These are phyloP conservation scores for Athalia rosae DNA, from an alignment of 2,888 invertebrate species.

Conservation along the genomic window DNA sequence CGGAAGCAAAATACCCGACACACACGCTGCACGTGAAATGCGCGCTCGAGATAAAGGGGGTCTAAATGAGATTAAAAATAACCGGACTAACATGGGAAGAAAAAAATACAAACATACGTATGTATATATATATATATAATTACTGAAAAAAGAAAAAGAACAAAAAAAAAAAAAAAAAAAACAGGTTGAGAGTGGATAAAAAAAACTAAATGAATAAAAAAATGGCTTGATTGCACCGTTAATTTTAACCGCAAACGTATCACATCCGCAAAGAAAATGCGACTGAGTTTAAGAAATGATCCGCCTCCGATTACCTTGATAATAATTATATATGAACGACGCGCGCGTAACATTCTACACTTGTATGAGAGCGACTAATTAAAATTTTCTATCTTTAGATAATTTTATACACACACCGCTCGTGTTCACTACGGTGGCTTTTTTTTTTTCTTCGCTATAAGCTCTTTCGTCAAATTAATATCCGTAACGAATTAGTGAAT, in stretches of 20 bases:
- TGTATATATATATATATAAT: no score
- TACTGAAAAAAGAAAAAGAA: neutral
- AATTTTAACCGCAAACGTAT: no score
- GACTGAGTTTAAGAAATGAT: no score
- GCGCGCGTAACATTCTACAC: neutral
- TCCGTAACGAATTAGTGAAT: slow-evolving; percentile 39
- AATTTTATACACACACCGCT: neutral
- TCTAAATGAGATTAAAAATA: neutral
- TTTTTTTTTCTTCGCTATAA: neutral
- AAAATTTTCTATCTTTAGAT: slow-evolving; percentile 1
- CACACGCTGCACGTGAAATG: neutral
- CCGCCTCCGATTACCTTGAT: no score
- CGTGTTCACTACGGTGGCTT: neutral
- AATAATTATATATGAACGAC: neutral
- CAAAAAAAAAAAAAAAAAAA: no score
- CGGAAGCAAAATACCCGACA: neutral
- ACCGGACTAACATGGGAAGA: neutral
- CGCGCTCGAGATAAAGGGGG: neutral
- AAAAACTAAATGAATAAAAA: no score
- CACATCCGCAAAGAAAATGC: no score
- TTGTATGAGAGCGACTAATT: neutral
- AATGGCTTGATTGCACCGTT: no score
- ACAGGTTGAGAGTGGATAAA: no score
- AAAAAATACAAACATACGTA: neutral
- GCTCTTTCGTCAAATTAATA: slow-evolving; percentile 22